Percentiles rank a stretch among this genome's conserved stretches.
phyloP scores from a whole-genome alignment of 2,888 invertebrate species.

The Eucera pruinosa region DNA sequence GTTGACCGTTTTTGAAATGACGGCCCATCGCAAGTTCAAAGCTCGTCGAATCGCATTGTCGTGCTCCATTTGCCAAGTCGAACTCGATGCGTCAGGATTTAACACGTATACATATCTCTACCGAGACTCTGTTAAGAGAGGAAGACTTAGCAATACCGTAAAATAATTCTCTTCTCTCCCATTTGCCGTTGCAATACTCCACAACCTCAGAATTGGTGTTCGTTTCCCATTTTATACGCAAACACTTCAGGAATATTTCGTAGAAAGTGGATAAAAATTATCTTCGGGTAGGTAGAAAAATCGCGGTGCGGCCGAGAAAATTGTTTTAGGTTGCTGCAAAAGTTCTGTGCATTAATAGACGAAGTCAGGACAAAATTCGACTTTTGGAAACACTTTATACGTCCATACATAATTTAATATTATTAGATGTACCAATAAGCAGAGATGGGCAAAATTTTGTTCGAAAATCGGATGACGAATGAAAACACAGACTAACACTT shows the following conservation, averaged over 20 bases:
- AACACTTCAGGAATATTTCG: neutral
- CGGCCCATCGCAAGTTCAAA: conserved; percentile 16
- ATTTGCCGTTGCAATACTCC: neutral
- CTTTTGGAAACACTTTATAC: too few species aligned
- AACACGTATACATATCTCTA: conserved; percentile 45
- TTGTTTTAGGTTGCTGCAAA: too few species aligned
- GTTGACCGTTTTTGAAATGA: neutral
- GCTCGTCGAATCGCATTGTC: conserved; percentile 23
- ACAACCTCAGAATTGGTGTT: neutral
- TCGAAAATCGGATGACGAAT: too few species aligned
- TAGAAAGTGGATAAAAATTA: neutral
- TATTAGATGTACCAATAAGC: too few species aligned
- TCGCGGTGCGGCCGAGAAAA: conserved; percentile 4
- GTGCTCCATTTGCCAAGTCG: conserved; percentile 14
- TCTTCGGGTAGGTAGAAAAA: neutral
- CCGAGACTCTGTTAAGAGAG: neutral
- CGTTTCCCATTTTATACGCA: conserved; percentile 3
- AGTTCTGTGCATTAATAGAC: too few species aligned
- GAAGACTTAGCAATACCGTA: conserved; percentile 26
- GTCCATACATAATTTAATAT: too few species aligned
- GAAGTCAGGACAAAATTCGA: too few species aligned
- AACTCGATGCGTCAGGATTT: conserved; percentile 29
- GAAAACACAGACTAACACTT: too few species aligned
- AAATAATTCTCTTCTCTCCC: neutral
- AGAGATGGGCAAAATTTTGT: too few species aligned